phyloP scores from a whole-genome alignment of 2,113 vertebrate species.

The Bos javanicus region DNA sequence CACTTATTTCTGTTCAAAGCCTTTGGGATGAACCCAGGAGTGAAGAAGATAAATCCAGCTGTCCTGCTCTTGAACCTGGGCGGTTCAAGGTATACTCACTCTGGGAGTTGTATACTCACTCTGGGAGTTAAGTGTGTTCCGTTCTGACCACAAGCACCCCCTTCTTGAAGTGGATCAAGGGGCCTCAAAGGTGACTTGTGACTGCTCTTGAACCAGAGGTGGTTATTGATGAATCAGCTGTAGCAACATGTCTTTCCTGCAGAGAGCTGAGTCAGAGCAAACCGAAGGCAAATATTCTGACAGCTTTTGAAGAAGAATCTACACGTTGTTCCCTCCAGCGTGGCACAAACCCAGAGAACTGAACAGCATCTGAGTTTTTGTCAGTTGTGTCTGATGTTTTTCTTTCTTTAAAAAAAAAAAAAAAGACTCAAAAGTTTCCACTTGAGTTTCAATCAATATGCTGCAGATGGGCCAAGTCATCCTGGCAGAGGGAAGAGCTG shows the following conservation, averaged over 20 bases:
- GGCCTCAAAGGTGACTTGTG: neutral
- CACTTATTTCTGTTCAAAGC: neutral
- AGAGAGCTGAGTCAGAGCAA: conserved; percentile 57
- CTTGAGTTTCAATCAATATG: conserved; percentile 33
- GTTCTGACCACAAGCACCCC: neutral
- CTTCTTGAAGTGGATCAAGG: neutral
- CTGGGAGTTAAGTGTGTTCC: neutral
- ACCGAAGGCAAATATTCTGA: conserved; percentile 16
- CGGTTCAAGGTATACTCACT: neutral
- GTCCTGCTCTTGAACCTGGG: neutral
- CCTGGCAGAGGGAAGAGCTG: neutral
- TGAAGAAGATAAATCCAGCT: neutral
- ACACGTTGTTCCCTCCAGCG: conserved; percentile 4
- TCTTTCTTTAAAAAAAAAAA: conserved; percentile 29
- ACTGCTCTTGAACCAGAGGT: neutral
- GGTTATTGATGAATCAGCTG: neutral
- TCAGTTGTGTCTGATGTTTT: conserved; percentile 48
- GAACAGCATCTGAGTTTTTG: conserved; percentile 18
- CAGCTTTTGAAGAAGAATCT: conserved; percentile 43
- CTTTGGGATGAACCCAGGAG: neutral
- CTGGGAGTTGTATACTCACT: neutral
- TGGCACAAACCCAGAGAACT: conserved; percentile 38
- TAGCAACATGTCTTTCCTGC: neutral
- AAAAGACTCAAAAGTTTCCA: conserved; percentile 47
- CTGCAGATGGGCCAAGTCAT: neutral